phyloP scores from a whole-genome alignment of 1,140 invertebrate species.

The Scaptodrosophila lebanonensis region DNA sequence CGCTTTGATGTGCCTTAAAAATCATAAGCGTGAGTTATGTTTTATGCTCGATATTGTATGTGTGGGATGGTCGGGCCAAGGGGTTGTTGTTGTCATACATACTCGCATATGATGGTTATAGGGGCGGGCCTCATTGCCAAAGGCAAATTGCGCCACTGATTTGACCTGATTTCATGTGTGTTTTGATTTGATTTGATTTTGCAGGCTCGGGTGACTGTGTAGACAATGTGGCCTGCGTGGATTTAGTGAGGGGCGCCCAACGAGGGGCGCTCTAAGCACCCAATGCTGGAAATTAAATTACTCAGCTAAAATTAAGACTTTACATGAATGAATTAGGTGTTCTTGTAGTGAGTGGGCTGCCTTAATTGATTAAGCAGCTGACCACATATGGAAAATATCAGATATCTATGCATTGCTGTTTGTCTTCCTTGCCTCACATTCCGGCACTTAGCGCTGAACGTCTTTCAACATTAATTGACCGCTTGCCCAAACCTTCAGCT shows the following conservation, averaged over 20 bases:
- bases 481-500: no score
- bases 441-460: no score
- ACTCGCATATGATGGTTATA: not conserved
- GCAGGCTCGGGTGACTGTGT: conserved; percentile 50
- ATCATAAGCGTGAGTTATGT: conserved; percentile 72
- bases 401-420: conserved; percentile 25
- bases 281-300: no score
- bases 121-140: conserved; percentile 11
- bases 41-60: conserved; percentile 22
- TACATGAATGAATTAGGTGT: no score
- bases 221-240: no score
- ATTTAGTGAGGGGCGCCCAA: no score
- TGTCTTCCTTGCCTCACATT: conserved; percentile 8
- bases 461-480: no score
- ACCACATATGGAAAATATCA: no score
- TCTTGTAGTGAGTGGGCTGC: no score
- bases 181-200: conserved; percentile 48
- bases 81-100: conserved; percentile 28
- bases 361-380: conserved; percentile 23
- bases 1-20: conserved; percentile 69
- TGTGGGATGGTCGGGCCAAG: conserved; percentile 12
- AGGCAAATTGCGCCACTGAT: conserved; percentile 61
- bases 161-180: conserved; percentile 67
- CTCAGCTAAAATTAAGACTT: no score
- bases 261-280: not conserved